Percentiles rank a stretch among this genome's conserved stretches.
Conservation (phyloP, 2,797 vertebrate genomes). For the Antennarius maculatus region DNA sequence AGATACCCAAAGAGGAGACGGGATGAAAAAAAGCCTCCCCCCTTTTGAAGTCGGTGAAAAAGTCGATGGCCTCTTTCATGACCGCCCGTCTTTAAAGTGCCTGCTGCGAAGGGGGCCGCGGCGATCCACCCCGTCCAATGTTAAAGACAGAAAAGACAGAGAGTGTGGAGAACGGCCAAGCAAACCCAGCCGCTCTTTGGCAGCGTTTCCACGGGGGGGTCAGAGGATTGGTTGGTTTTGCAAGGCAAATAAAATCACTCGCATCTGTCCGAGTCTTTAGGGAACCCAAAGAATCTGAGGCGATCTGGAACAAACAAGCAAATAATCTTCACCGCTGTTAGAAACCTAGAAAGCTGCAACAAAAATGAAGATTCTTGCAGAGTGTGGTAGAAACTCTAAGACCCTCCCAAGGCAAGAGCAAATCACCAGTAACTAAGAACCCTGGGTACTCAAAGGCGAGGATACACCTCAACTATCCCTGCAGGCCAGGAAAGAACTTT, state of each 20-base stretch:
- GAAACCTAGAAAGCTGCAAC: background rate
- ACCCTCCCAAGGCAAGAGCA: background rate
- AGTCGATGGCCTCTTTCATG: slow-evolving; percentile 88
- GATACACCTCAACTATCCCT: too few species aligned
- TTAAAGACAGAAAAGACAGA: slow-evolving; percentile 73
- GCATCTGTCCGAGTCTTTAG: slow-evolving; percentile 9
- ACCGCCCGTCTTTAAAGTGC: slow-evolving; percentile 84
- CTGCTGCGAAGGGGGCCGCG: slow-evolving; percentile 77
- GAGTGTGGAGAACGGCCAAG: slow-evolving; percentile 49
- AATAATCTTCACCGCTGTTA: background rate
- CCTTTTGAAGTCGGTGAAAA: slow-evolving; percentile 83
- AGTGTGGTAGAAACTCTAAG: background rate
- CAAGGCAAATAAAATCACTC: slow-evolving; percentile 34
- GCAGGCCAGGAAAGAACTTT: background rate
- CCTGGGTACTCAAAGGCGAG: background rate
- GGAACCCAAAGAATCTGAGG: background rate
- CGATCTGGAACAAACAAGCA: slow-evolving; percentile 6
- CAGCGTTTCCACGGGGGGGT: slow-evolving; percentile 42
- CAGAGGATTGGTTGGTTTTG: slow-evolving; percentile 18
- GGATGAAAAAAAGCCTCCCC: slow-evolving; percentile 75
- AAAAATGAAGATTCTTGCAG: slow-evolving; percentile 5
- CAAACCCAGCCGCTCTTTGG: slow-evolving; percentile 51
- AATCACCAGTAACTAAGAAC: background rate
- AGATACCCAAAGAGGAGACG: slow-evolving; percentile 80
- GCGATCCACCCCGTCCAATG: slow-evolving; percentile 72